Percentiles rank a stretch among this genome's conserved stretches.
Evolutionary conservation across 2,888 invertebrate genomes (phyloP).

Genomic region (Acanthoscelides obtectus): DNA sequence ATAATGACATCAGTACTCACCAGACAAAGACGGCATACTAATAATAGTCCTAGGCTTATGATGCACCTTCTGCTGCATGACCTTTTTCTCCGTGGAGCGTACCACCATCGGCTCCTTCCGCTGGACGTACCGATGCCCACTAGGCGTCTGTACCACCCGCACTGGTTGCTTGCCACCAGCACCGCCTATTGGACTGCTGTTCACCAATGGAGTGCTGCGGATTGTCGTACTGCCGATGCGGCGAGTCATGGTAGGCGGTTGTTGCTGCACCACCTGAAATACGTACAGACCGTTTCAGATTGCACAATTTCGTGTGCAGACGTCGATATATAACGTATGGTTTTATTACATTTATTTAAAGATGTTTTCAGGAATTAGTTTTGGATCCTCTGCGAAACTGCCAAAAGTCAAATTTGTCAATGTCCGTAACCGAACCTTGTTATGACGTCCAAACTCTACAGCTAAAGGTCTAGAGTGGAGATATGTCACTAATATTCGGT

Average conservation of each 20-base stretch:
- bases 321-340: no score
- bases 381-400: no score
- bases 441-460: no score
- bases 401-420: no score
- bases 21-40: constrained; percentile 39
- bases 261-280: not conserved
- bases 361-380: no score
- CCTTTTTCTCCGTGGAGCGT: constrained; percentile 6
- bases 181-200: not conserved
- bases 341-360: no score
- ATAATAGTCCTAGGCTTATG: constrained; percentile 33
- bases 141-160: not conserved
- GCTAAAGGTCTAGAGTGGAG: no score
- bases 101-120: not conserved
- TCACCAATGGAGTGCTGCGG: constrained; percentile 9
- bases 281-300: no score
- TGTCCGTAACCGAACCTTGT: no score
- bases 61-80: constrained; percentile 13
- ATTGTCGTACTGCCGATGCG: constrained; percentile 36
- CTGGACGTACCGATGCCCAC: not conserved
- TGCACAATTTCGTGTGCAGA: no score
- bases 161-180: not conserved
- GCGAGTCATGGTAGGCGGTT: constrained; percentile 17
- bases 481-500: no score
- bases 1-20: no score